phyloP scores from a whole-genome alignment of 2,888 invertebrate genomes.

The Cryptocheilus praepositus region DNA sequence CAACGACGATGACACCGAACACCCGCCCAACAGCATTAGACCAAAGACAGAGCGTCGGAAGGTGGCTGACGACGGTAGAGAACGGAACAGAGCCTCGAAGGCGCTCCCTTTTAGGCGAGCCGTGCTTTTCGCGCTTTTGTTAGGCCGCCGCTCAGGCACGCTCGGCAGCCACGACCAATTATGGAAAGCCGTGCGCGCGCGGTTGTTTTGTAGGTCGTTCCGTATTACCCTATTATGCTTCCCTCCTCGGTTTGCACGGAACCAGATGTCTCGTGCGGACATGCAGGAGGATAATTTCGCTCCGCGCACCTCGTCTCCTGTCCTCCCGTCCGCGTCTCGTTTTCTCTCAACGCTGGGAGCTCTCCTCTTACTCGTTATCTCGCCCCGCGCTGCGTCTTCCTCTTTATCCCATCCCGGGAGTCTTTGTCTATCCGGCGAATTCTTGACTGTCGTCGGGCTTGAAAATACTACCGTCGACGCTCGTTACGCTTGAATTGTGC shows the following conservation, averaged over 20 bases:
- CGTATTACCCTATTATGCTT: conserved; percentile 65
- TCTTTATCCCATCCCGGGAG: not conserved
- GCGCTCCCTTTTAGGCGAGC: conserved; percentile 21
- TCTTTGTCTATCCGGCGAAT: conserved; percentile 29
- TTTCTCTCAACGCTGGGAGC: not conserved
- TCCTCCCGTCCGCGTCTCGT: not conserved
- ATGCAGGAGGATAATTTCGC: conserved; percentile 54
- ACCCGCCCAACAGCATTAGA: conserved; percentile 21
- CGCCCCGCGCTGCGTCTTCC: conserved; percentile 21
- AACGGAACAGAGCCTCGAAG: no score
- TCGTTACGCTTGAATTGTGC: conserved; percentile 52
- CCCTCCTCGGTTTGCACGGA: conserved; percentile 29
- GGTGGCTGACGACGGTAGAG: not conserved
- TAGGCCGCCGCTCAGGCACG: conserved; percentile 12
- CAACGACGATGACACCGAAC: conserved; percentile 14
- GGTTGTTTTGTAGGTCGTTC: conserved; percentile 55
- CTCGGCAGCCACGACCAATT: conserved; percentile 53
- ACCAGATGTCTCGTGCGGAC: conserved; percentile 49
- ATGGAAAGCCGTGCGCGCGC: conserved; percentile 50
- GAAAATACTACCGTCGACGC: conserved; percentile 41
- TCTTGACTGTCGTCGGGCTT: conserved; percentile 29
- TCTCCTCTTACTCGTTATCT: not conserved
- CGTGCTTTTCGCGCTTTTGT: conserved; percentile 41
- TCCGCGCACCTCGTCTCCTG: not conserved
- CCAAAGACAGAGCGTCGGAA: not conserved